These are phyloP conservation scores for Meleagris gallopavo DNA, from an alignment of 2,113 vertebrate genomes.

Conservation along the genomic window DNA sequence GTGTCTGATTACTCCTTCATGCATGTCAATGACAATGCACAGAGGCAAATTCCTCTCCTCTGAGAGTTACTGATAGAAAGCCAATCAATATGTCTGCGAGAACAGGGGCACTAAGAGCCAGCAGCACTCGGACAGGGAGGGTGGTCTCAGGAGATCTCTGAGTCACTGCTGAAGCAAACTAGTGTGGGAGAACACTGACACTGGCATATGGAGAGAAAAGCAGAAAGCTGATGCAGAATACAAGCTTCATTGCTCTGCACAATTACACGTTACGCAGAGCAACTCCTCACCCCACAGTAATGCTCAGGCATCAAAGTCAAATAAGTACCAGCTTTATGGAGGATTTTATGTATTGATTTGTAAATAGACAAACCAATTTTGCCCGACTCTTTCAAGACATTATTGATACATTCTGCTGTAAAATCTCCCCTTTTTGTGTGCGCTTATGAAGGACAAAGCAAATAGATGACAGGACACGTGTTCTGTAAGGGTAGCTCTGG, in stretches of 20 bases:
- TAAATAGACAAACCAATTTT: slow-evolving; percentile 52
- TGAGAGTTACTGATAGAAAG: slow-evolving; percentile 5
- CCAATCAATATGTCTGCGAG: not conserved
- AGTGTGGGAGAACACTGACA: not conserved
- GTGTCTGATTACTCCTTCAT: not conserved
- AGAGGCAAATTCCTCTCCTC: not conserved
- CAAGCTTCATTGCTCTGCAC: not conserved
- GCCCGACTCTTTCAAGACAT: not conserved
- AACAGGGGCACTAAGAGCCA: not conserved
- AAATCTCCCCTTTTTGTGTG: not conserved
- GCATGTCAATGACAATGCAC: not conserved
- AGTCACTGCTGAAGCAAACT: not conserved
- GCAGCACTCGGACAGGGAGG: accelerated
- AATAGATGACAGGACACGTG: not conserved
- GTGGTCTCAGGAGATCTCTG: not conserved
- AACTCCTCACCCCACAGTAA: not conserved
- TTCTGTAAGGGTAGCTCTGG: not conserved
- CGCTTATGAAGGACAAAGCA: slow-evolving; percentile 38
- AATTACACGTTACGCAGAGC: not conserved
- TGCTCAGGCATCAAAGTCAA: not conserved
- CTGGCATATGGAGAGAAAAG: not conserved
- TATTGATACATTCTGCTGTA: slow-evolving; percentile 51
- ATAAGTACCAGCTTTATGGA: slow-evolving; percentile 24
- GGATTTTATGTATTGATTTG: slow-evolving; percentile 59
- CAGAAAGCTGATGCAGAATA: not conserved